Percentiles rank a stretch among this genome's conserved stretches.
These are phyloP conservation scores for Sceloporus tristichus DNA, from an alignment of 2,113 vertebrate genomes.

Conservation along the genomic window DNA sequence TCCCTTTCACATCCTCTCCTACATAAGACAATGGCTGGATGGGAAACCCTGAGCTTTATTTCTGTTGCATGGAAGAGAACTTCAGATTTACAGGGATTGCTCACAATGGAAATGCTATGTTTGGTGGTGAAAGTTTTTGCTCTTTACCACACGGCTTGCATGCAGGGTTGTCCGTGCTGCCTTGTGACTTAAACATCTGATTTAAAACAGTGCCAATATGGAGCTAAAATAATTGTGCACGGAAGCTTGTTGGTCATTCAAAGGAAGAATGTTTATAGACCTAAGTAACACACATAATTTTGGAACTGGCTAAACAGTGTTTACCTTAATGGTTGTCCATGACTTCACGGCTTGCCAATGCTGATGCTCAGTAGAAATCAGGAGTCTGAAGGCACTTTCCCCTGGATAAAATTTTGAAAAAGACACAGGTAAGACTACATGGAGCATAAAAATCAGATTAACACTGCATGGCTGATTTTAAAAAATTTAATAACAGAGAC, in stretches of 20 bases:
- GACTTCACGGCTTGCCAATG: neutral
- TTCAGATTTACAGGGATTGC: neutral
- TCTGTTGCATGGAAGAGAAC: neutral
- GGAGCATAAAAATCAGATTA: neutral
- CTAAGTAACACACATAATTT: no score
- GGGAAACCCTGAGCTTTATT: neutral
- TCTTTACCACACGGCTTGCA: neutral
- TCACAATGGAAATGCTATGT: neutral
- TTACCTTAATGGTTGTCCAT: slow-evolving; percentile 64
- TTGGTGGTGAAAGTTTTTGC: neutral
- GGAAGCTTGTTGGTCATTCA: neutral
- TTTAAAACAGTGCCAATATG: neutral
- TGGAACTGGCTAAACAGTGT: neutral
- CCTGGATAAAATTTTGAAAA: slow-evolving; percentile 43
- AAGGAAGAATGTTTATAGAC: neutral
- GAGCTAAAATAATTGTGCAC: neutral
- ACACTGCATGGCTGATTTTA: neutral
- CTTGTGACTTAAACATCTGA: neutral
- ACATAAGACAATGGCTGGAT: slow-evolving; percentile 11
- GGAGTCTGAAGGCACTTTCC: slow-evolving; percentile 8
- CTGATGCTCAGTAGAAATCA: slow-evolving; percentile 12
- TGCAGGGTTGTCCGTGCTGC: neutral
- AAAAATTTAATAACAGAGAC: neutral
- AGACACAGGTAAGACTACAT: neutral
- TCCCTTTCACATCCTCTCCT: no score